Evolutionary conservation across 2,888 invertebrate genomes (phyloP).

Genomic region (Nesidiocoris tenuis): DNA sequence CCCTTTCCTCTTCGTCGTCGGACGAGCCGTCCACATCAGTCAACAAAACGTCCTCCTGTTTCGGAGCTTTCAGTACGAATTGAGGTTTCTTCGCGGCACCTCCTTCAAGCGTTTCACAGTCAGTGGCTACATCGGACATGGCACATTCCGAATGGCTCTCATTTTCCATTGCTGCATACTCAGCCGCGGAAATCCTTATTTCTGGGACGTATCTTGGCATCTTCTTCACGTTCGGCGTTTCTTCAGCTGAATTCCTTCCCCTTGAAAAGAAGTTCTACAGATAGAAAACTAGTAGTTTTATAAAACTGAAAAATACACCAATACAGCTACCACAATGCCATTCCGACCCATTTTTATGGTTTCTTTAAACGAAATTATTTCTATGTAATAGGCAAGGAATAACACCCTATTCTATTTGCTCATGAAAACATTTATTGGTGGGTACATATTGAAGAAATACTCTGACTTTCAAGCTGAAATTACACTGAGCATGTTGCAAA

Average conservation of each 20-base stretch:
- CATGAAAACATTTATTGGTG: too few species aligned
- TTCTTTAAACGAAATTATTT: too few species aligned
- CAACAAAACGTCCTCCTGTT: slow-evolving; percentile 29
- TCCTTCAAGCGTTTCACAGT: slow-evolving; percentile 31
- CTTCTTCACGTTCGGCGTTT: slow-evolving; percentile 1
- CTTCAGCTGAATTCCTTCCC: not conserved
- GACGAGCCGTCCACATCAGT: slow-evolving; percentile 53
- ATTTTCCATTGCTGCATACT: not conserved
- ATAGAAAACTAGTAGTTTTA: too few species aligned
- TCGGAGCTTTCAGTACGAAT: not conserved
- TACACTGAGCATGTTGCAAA: too few species aligned
- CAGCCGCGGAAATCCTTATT: slow-evolving; percentile 14
- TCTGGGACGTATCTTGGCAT: slow-evolving; percentile 34
- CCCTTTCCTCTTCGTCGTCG: slow-evolving; percentile 48
- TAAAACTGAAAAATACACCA: too few species aligned
- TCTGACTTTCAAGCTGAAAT: too few species aligned
- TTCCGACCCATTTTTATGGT: too few species aligned
- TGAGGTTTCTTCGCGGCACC: not conserved
- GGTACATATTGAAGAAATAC: too few species aligned
- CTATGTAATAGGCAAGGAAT: too few species aligned
- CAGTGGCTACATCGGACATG: slow-evolving; percentile 27
- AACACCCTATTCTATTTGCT: too few species aligned
- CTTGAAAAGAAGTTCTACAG: slow-evolving; percentile 37
- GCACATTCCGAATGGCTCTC: slow-evolving; percentile 21
- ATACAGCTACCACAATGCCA: too few species aligned